Percentiles rank a stretch among this genome's conserved stretches.
phyloP scores from a whole-genome alignment of 2,113 vertebrate genomes.

The Taxidea taxus region DNA sequence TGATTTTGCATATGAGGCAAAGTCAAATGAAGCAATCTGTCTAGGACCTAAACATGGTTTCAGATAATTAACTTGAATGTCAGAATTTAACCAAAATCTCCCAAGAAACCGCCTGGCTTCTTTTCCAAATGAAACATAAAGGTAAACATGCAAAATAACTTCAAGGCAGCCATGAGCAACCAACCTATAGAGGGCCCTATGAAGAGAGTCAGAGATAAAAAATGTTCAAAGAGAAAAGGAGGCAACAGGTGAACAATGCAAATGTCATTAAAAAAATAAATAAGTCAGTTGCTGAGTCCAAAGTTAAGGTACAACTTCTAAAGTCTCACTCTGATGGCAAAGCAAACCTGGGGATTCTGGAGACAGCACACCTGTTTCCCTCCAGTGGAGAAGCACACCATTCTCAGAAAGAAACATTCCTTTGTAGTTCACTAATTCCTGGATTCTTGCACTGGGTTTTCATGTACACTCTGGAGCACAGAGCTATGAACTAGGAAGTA shows the following conservation, averaged over 20 bases:
- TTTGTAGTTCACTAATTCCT: conserved; percentile 23
- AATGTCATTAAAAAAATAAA: not conserved
- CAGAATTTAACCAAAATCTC: conserved; percentile 6
- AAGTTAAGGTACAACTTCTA: conserved; percentile 25
- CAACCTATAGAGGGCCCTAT: not conserved
- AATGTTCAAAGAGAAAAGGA: conserved; percentile 7
- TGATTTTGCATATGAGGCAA: not conserved
- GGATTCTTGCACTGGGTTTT: conserved; percentile 12
- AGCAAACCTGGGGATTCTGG: not conserved
- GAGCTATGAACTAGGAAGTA: not conserved
- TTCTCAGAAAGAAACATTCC: not conserved
- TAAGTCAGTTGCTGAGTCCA: not conserved
- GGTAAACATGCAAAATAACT: not conserved
- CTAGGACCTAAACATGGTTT: not conserved
- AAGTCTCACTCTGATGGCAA: not conserved
- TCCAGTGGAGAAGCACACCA: not conserved
- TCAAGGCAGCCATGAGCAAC: not conserved
- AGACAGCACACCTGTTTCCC: not conserved
- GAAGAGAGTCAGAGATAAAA: not conserved
- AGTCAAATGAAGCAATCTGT: not conserved
- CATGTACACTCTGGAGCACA: not conserved
- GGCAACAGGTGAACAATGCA: not conserved
- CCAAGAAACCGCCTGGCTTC: not conserved
- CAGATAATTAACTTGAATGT: conserved; percentile 4
- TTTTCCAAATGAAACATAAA: conserved; percentile 33